Percentiles rank a stretch among this genome's conserved stretches.
phyloP scores from a whole-genome alignment of 2,797 vertebrate genomes.

The Adrianichthys oophorus region DNA sequence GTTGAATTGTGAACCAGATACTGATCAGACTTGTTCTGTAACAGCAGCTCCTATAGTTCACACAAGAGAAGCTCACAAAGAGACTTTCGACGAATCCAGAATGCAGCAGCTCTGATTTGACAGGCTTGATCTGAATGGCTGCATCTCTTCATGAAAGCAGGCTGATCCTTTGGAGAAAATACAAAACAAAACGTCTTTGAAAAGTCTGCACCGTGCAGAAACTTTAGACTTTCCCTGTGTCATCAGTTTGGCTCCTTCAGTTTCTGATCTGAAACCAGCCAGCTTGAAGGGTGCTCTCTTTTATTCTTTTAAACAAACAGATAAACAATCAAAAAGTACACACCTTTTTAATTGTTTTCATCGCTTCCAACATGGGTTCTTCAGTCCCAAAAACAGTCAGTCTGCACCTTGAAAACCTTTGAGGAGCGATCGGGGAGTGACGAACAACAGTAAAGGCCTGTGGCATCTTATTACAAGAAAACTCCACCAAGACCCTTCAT shows the following conservation, averaged over 20 bases:
- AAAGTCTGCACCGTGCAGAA: slow-evolving; percentile 16
- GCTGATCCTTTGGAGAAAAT: slow-evolving; percentile 14
- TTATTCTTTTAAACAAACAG: neutral
- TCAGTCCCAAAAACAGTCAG: slow-evolving; percentile 9
- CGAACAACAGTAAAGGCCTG: slow-evolving; percentile 9
- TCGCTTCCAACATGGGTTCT: neutral
- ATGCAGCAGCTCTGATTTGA: neutral
- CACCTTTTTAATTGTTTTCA: slow-evolving; percentile 1
- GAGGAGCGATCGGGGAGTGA: slow-evolving; percentile 11
- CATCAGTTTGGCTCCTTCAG: slow-evolving; percentile 10
- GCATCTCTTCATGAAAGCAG: neutral
- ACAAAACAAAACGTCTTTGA: slow-evolving; percentile 33
- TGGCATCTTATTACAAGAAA: neutral
- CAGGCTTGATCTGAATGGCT: neutral
- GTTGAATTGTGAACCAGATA: too few species aligned
- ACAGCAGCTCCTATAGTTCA: too few species aligned
- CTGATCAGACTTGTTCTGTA: too few species aligned
- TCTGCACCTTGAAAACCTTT: slow-evolving; percentile 11
- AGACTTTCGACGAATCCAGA: neutral
- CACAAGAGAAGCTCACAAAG: too few species aligned
- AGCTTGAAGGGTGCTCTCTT: neutral
- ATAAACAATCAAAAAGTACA: slow-evolving; percentile 4
- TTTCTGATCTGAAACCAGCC: neutral
- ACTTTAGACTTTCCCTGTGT: slow-evolving; percentile 14
- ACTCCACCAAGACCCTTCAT: neutral